Percentiles rank a stretch among this genome's conserved stretches.
phyloP scores from a whole-genome alignment of 1,140 invertebrate genomes.

The Aphis craccivora region DNA sequence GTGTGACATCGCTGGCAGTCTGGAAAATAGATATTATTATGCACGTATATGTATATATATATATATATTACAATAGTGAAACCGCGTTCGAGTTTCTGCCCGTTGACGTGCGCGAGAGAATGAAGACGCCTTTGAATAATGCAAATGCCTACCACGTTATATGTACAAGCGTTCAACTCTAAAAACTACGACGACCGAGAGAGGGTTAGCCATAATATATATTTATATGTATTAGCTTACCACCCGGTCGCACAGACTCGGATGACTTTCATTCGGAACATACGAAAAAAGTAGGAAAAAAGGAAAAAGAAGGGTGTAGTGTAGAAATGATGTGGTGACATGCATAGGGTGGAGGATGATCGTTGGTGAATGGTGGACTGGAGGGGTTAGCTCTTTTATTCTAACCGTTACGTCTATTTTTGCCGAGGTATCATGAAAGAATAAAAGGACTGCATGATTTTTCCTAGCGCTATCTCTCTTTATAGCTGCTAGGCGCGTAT shows the following conservation, averaged over 20 bases:
- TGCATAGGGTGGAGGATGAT: background rate
- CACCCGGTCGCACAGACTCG: background rate
- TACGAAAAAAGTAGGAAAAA: background rate
- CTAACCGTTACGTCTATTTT: slow-evolving; percentile 34
- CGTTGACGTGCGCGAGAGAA: slow-evolving; percentile 51
- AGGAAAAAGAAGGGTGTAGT: background rate
- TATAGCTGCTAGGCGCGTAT: background rate
- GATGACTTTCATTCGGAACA: slow-evolving; percentile 3
- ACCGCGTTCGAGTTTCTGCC: background rate
- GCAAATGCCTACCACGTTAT: background rate
- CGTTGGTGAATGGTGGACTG: too few species aligned
- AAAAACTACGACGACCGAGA: background rate
- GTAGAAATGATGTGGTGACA: background rate
- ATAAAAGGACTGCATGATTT: slow-evolving; percentile 45
- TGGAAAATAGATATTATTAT: background rate
- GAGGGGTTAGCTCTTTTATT: slow-evolving; percentile 6
- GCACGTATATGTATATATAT: background rate
- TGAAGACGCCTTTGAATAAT: slow-evolving; percentile 51
- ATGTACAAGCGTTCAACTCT: background rate
- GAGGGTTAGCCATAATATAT: background rate
- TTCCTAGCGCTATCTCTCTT: background rate
- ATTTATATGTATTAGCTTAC: background rate
- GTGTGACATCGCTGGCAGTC: background rate
- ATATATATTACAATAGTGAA: background rate
- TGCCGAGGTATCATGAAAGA: slow-evolving; percentile 28